A percentile compares a stretch with the other conserved stretches of the same genome.
Evolutionary conservation across 2,888 invertebrate species (phyloP).

Genomic region (Clusia tigrina): DNA sequence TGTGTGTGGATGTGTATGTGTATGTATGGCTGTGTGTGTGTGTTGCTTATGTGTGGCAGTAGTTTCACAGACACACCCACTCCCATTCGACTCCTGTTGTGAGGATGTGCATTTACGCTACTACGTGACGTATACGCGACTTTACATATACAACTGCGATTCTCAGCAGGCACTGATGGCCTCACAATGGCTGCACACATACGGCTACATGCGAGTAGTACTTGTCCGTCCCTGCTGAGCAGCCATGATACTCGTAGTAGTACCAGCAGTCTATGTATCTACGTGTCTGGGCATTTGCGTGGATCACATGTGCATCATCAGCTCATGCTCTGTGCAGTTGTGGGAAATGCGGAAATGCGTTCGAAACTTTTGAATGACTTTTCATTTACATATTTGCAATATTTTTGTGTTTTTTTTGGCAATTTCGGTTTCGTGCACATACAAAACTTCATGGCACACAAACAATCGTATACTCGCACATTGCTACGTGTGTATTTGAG

Average conservation of each 20-base stretch:
- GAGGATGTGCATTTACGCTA: neutral
- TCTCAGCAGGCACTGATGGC: neutral
- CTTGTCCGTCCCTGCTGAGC: no score
- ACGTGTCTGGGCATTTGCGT: no score
- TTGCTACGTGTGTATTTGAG: neutral
- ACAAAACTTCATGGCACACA: conserved; percentile 39
- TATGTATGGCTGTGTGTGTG: conserved; percentile 27
- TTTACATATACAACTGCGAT: conserved; percentile 1
- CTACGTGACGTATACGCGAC: conserved; percentile 22
- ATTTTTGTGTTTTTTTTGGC: conserved; percentile 16
- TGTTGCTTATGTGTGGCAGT: conserved; percentile 25
- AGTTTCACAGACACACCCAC: neutral
- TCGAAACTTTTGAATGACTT: conserved; percentile 20
- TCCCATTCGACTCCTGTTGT: conserved; percentile 4
- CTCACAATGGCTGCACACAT: neutral
- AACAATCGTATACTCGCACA: neutral
- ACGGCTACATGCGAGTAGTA: no score
- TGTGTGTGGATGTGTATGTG: neutral
- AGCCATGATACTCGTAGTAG: neutral
- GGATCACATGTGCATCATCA: neutral
- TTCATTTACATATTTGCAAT: conserved; percentile 2
- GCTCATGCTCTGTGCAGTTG: neutral
- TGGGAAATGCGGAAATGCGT: neutral
- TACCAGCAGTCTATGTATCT: no score
- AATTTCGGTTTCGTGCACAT: neutral